phyloP scores from a whole-genome alignment of 2,113 vertebrate species.

The Marcusenius ussheri region DNA sequence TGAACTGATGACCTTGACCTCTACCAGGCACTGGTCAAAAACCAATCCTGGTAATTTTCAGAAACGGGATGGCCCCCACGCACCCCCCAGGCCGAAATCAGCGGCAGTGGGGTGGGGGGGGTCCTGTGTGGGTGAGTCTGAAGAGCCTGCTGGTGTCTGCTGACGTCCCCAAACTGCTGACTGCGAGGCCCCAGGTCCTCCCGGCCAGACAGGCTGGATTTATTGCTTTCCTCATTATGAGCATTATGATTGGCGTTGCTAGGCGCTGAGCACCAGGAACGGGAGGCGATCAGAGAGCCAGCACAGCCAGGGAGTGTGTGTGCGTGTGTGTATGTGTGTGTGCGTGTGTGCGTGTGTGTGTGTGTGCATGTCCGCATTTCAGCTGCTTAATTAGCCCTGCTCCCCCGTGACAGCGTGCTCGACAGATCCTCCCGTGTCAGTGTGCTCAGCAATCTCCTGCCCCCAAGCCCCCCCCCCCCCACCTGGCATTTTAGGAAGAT shows the following conservation, averaged over 20 bases:
- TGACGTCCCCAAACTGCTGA: conserved; percentile 36
- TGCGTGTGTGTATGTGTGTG: conserved; percentile 22
- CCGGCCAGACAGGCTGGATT: conserved; percentile 42
- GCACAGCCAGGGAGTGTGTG: conserved; percentile 21
- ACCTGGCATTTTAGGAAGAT: neutral
- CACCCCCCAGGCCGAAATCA: too few species aligned
- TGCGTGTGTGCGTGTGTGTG: neutral
- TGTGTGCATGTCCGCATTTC: neutral
- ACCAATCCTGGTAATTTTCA: conserved; percentile 1
- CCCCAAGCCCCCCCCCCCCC: neutral
- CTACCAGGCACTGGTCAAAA: neutral
- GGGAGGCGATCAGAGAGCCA: conserved; percentile 57
- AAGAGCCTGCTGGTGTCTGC: neutral
- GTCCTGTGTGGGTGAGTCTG: neutral
- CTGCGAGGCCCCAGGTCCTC: conserved; percentile 29
- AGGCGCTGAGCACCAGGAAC: conserved; percentile 55
- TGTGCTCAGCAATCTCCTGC: neutral
- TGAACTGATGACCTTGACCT: conserved; percentile 14
- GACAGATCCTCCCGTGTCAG: neutral
- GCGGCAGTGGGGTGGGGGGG: neutral
- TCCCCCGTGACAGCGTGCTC: neutral
- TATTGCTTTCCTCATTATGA: conserved; percentile 48
- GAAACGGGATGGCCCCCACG: neutral
- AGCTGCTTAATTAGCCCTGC: conserved; percentile 6
- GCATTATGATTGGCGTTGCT: conserved; percentile 50